phyloP scores from a whole-genome alignment of 53 echinoderm and acorn worm species.

The Patiria pectinifera region DNA sequence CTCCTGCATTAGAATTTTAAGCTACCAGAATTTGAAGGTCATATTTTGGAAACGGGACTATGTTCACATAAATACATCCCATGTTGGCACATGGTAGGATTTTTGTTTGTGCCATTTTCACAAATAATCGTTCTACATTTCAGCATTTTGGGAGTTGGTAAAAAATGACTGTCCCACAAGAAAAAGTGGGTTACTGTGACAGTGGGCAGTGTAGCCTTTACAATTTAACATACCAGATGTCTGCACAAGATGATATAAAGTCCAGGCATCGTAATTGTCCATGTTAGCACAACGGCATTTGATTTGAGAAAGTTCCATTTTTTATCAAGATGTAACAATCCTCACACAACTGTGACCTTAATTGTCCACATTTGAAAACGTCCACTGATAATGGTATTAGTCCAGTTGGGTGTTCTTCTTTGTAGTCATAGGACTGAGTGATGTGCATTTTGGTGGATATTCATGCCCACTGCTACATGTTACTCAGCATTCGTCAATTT shows the following conservation, averaged over 20 bases:
- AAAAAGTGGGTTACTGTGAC: background rate
- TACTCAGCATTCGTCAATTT: background rate
- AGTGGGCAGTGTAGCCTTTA: constrained; percentile 25
- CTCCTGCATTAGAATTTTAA: too few species aligned
- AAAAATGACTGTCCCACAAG: background rate
- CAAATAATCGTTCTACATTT: background rate
- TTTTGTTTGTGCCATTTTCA: too few species aligned
- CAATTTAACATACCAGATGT: constrained; percentile 54
- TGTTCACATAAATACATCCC: background rate
- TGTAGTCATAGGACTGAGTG: background rate
- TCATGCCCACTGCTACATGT: background rate
- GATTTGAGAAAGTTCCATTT: constrained; percentile 58
- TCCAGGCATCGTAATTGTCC: constrained; percentile 55
- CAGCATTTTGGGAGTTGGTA: background rate
- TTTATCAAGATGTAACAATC: constrained; percentile 16
- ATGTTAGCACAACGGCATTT: constrained; percentile 38
- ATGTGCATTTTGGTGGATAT: background rate
- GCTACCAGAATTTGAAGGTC: background rate
- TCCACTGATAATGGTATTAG: constrained; percentile 33
- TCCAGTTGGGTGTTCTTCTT: background rate
- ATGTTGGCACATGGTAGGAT: too few species aligned
- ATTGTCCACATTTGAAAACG: constrained; percentile 45
- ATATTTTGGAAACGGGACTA: background rate
- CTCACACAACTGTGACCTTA: constrained; percentile 35
- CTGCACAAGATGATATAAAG: constrained; percentile 19